phyloP scores from a whole-genome alignment of 2,888 invertebrate species.

The Plusia festucae region DNA sequence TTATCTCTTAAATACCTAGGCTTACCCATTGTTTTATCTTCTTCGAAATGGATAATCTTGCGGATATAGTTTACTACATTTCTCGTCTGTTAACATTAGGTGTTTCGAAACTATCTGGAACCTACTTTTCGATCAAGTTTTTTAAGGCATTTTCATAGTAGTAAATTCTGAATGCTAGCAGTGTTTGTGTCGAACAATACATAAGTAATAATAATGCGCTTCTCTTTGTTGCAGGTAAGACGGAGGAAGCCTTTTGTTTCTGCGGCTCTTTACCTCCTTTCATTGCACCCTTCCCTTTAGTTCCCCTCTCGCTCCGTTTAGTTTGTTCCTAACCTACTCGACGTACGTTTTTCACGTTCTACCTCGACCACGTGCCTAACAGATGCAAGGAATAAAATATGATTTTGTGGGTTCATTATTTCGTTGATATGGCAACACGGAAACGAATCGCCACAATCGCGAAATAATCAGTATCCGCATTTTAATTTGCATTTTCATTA shows the following conservation, averaged over 20 bases:
- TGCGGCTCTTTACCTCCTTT: slow-evolving; percentile 52
- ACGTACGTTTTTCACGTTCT: slow-evolving; percentile 30
- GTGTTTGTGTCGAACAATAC: slow-evolving; percentile 55
- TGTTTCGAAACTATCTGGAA: neutral
- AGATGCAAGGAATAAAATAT: slow-evolving; percentile 41
- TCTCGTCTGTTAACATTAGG: neutral
- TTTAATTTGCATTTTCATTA: no score
- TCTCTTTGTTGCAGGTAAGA: slow-evolving; percentile 83
- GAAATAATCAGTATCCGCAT: no score
- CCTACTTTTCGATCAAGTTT: slow-evolving; percentile 30
- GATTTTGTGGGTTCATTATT: neutral
- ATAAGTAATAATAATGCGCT: slow-evolving; percentile 68
- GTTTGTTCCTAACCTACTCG: slow-evolving; percentile 54
- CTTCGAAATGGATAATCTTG: slow-evolving; percentile 7
- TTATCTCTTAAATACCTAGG: slow-evolving; percentile 24
- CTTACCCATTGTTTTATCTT: slow-evolving; percentile 18
- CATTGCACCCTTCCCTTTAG: slow-evolving; percentile 52
- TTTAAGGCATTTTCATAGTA: slow-evolving; percentile 36
- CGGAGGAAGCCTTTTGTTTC: slow-evolving; percentile 72
- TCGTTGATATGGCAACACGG: neutral
- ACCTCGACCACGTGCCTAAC: slow-evolving; percentile 30
- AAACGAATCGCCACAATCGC: no score
- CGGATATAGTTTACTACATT: neutral
- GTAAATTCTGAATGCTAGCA: slow-evolving; percentile 56
- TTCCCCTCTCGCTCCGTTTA: slow-evolving; percentile 52